phyloP scores from a whole-genome alignment of 2,797 vertebrate genomes.

The Peromyscus nudipes region DNA sequence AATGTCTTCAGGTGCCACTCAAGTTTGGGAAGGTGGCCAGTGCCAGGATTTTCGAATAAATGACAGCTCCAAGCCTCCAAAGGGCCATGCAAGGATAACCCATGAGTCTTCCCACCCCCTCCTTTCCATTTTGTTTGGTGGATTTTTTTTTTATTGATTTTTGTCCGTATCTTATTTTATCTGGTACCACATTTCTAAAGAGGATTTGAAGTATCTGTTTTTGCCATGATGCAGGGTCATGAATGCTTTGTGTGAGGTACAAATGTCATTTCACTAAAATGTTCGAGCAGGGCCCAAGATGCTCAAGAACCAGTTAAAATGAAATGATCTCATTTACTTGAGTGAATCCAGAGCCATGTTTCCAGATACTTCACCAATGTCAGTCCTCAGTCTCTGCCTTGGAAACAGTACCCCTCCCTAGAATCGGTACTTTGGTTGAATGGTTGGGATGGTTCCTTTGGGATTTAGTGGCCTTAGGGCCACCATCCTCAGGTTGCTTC shows the following conservation, averaged over 20 bases:
- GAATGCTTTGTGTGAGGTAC: neutral
- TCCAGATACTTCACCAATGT: neutral
- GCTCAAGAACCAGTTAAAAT: slow-evolving; percentile 28
- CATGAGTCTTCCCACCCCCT: too few relatives aligned
- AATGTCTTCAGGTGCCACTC: slow-evolving; percentile 61
- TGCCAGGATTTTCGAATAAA: neutral
- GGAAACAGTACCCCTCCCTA: neutral
- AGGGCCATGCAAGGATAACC: neutral
- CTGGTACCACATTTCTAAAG: slow-evolving; percentile 26
- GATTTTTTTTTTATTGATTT: neutral
- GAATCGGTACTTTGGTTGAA: neutral
- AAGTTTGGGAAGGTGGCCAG: slow-evolving; percentile 3
- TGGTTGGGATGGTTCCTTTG: neutral
- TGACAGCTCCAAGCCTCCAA: neutral
- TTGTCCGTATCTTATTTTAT: neutral
- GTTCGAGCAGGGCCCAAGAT: neutral
- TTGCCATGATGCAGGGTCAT: neutral
- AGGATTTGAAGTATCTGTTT: slow-evolving; percentile 15
- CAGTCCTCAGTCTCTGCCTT: neutral
- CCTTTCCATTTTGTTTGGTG: neutral
- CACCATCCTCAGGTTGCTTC: neutral
- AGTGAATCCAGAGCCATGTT: slow-evolving; percentile 9
- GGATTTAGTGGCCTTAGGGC: neutral
- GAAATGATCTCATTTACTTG: slow-evolving; percentile 21
- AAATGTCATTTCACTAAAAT: slow-evolving; percentile 44